A percentile compares a stretch with the other conserved stretches of the same genome.
Conservation (phyloP, 2,888 invertebrate species). For the Automeris io region DNA sequence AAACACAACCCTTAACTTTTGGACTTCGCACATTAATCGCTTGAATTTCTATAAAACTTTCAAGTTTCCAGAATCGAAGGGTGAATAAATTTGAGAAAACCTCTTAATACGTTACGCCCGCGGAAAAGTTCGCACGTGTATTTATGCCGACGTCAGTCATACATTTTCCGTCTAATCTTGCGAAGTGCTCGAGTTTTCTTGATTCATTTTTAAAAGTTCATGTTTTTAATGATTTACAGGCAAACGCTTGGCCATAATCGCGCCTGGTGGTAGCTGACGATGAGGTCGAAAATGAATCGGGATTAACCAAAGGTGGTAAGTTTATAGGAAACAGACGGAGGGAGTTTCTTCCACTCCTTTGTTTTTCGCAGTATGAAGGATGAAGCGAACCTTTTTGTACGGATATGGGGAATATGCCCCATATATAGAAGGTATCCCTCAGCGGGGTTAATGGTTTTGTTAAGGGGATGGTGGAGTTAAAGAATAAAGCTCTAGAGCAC, state of each 20-base stretch:
- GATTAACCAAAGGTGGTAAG: too few species aligned
- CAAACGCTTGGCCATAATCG: too few species aligned
- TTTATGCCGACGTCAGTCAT: slow-evolving; percentile 36
- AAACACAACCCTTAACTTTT: slow-evolving; percentile 70
- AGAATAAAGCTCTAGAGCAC: too few species aligned
- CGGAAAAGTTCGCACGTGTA: slow-evolving; percentile 57
- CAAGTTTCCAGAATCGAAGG: slow-evolving; percentile 63
- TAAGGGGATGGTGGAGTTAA: too few species aligned
- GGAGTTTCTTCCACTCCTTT: too few species aligned
- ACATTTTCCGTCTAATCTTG: slow-evolving; percentile 44
- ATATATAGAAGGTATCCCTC: too few species aligned
- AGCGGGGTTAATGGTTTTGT: too few species aligned
- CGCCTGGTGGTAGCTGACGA: too few species aligned
- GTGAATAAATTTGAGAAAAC: slow-evolving; percentile 75
- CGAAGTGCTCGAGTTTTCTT: slow-evolving; percentile 30
- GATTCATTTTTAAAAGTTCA: slow-evolving; percentile 1
- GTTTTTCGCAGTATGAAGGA: too few species aligned
- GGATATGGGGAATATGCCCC: too few species aligned
- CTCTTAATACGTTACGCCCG: slow-evolving; percentile 63
- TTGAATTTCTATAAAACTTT: slow-evolving; percentile 58
- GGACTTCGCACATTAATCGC: slow-evolving; percentile 64
- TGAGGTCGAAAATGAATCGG: neutral
- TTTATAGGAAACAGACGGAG: neutral
- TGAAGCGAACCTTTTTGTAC: too few species aligned
- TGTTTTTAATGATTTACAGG: too few species aligned